Percentiles rank a stretch among this genome's conserved stretches.
Evolutionary conservation across 2,113 vertebrate genomes (phyloP).

Genomic region (Symphodus melops): DNA sequence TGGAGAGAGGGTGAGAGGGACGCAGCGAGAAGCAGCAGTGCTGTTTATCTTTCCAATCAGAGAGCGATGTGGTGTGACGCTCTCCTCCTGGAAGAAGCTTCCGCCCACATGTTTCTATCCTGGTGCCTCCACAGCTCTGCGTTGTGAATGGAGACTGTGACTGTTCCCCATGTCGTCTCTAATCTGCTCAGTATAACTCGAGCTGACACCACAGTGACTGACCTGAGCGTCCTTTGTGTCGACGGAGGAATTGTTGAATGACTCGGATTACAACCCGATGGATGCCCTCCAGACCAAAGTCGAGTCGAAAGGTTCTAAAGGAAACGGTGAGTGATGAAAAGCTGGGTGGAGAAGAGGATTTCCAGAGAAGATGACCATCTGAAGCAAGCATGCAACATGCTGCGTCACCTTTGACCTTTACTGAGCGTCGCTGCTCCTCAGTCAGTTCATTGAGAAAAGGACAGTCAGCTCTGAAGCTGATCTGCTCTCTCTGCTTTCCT

Average conservation of each 20-base stretch:
- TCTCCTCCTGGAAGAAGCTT: conserved; percentile 48
- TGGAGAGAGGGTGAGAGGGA: not conserved
- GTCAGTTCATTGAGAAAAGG: too few species aligned
- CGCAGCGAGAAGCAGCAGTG: not conserved
- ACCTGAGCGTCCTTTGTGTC: not conserved
- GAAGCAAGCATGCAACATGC: too few species aligned
- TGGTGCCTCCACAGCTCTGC: conserved; percentile 30
- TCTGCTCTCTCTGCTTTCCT: too few species aligned
- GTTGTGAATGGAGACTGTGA: conserved; percentile 42
- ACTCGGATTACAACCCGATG: not conserved
- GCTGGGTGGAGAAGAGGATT: too few species aligned
- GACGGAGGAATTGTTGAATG: not conserved
- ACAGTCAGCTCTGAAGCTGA: too few species aligned
- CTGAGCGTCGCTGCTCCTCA: too few species aligned
- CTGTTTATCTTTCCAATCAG: conserved; percentile 50
- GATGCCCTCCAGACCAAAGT: not conserved
- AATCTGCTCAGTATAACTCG: not conserved
- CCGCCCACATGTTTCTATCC: conserved; percentile 61
- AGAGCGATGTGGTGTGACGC: conserved; percentile 45
- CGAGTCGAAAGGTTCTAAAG: too few species aligned
- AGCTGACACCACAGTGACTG: not conserved
- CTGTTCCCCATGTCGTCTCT: not conserved
- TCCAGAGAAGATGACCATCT: too few species aligned
- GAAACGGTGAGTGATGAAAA: too few species aligned
- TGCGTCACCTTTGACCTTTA: too few species aligned